A percentile compares a stretch with the other conserved stretches of the same genome.
phyloP scores from a whole-genome alignment of 2,888 invertebrate species.

The Hoplodrina ambigua region DNA sequence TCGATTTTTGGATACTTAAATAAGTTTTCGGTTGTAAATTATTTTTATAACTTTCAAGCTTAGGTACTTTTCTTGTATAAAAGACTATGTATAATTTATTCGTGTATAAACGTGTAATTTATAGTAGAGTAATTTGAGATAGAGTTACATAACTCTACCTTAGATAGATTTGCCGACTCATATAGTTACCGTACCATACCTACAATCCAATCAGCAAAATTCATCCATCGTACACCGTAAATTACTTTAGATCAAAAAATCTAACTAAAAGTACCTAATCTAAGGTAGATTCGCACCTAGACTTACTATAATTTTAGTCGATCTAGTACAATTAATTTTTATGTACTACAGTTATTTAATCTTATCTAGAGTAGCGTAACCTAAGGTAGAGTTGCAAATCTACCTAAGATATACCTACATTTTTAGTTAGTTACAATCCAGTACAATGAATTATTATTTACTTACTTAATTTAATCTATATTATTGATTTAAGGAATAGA shows the following conservation, averaged over 20 bases:
- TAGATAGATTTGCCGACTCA: not conserved
- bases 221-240: too few species aligned
- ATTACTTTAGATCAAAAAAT: not conserved
- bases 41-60: slow-evolving; percentile 16
- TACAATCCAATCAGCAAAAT: too few species aligned
- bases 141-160: not conserved
- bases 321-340: too few species aligned
- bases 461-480: too few species aligned
- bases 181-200: too few species aligned
- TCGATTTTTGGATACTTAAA: slow-evolving; percentile 47
- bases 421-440: too few species aligned
- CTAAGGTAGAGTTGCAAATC: not conserved
- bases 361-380: not conserved
- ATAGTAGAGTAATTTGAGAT: not conserved
- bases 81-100: not conserved
- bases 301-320: too few species aligned
- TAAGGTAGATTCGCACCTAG: too few species aligned
- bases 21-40: slow-evolving; percentile 29
- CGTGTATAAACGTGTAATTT: not conserved
- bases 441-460: too few species aligned
- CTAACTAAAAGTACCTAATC: not conserved
- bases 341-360: too few species aligned
- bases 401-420: too few species aligned
- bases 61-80: not conserved
- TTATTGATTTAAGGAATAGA: too few species aligned